Conservation (phyloP, 2,797 vertebrate species). For the Xerus rutilus region DNA sequence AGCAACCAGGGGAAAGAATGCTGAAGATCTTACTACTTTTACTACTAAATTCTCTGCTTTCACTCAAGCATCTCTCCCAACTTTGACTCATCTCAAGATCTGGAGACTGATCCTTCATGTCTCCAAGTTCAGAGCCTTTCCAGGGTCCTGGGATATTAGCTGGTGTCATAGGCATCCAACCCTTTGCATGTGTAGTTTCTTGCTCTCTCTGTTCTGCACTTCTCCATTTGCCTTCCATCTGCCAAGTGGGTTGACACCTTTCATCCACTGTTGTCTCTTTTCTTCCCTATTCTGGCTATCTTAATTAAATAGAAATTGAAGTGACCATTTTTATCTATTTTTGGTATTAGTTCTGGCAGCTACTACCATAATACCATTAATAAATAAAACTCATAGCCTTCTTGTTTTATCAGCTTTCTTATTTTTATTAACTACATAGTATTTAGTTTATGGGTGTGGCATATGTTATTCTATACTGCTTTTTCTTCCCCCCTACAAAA, state of each 20-base stretch:
- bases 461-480: neutral
- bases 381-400: neutral
- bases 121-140: neutral
- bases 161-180: neutral
- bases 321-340: neutral
- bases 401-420: neutral
- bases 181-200: neutral
- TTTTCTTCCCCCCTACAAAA: neutral
- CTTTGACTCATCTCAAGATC: neutral
- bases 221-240: neutral
- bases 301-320: neutral
- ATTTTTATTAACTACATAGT: neutral
- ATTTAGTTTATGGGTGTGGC: neutral
- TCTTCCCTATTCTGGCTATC: neutral
- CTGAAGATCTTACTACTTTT: neutral
- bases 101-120: neutral
- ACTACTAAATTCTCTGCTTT: neutral
- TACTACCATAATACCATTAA: neutral
- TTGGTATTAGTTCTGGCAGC: neutral
- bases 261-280: neutral
- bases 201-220: neutral
- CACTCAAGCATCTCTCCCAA: neutral
- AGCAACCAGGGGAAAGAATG: neutral
- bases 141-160: neutral
- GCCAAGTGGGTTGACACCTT: neutral